Evolutionary conservation across 2,888 invertebrate species (phyloP).

Genomic region (Rhynchonema sp.): DNA sequence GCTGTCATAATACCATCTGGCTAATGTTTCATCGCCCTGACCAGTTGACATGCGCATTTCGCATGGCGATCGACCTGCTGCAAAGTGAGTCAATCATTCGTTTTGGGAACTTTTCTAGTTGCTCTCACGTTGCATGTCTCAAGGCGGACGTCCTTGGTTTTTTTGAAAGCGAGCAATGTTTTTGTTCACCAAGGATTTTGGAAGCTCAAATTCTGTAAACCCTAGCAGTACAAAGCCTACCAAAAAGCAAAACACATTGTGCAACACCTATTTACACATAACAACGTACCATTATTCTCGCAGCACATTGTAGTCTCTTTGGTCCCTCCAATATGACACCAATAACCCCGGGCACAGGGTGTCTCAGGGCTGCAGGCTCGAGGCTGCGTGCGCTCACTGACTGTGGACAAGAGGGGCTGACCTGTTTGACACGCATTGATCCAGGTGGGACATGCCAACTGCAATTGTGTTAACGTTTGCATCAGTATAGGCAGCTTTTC

Average conservation of each 20-base stretch:
- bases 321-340: conserved; percentile 8
- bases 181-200: too few species aligned
- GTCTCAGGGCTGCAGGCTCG: neutral
- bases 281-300: neutral
- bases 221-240: too few species aligned
- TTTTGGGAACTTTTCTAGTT: too few species aligned
- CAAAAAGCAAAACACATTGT: too few species aligned
- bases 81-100: neutral
- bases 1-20: neutral
- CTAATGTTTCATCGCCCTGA: neutral
- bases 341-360: conserved; percentile 7
- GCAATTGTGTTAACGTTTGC: too few species aligned
- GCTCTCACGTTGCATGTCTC: too few species aligned
- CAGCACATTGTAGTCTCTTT: conserved; percentile 9
- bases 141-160: too few species aligned
- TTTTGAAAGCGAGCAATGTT: too few species aligned
- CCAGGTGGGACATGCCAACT: neutral
- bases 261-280: too few species aligned
- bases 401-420: neutral
- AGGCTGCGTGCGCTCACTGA: neutral
- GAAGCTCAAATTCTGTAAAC: too few species aligned
- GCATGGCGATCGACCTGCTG: neutral
- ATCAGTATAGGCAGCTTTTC: too few species aligned
- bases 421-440: conserved; percentile 3
- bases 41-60: neutral